Conservation (phyloP, 2,888 invertebrate species). For the Ormyrus pomaceus region DNA sequence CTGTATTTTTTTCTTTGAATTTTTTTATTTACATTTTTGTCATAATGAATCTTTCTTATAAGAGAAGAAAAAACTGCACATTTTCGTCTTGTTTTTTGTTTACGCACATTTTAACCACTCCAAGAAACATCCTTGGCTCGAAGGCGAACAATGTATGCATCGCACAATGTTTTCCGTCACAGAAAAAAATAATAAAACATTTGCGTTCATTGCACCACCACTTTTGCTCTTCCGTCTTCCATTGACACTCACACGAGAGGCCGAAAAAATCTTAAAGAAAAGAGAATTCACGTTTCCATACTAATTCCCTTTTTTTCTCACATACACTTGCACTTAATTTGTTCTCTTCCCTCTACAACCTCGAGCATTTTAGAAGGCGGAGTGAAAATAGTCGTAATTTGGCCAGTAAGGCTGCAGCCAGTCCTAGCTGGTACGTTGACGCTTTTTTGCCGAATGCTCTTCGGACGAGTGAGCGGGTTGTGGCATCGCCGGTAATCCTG, state of each 20-base stretch:
- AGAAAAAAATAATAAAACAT: slow-evolving; percentile 27
- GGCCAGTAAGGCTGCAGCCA: slow-evolving; percentile 77
- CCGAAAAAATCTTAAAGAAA: slow-evolving; percentile 3
- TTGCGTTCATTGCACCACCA: slow-evolving; percentile 43
- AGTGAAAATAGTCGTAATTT: slow-evolving; percentile 74
- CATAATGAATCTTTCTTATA: slow-evolving; percentile 36
- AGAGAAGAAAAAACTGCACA: slow-evolving; percentile 45
- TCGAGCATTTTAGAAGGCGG: slow-evolving; percentile 68
- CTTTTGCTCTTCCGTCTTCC: slow-evolving; percentile 10
- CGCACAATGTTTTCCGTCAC: neutral
- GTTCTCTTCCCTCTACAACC: neutral
- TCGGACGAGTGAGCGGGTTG: slow-evolving; percentile 70
- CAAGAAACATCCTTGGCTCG: neutral
- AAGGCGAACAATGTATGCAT: neutral
- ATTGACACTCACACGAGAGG: neutral
- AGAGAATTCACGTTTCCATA: slow-evolving; percentile 4
- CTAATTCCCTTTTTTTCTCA: neutral
- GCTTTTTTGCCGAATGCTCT: slow-evolving; percentile 76
- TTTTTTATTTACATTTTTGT: slow-evolving; percentile 54
- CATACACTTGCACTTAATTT: neutral
- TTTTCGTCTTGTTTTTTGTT: slow-evolving; percentile 17
- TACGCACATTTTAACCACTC: neutral
- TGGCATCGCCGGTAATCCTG: slow-evolving; percentile 64
- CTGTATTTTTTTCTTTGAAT: slow-evolving; percentile 49
- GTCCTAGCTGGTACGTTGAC: slow-evolving; percentile 81